Evolutionary conservation across 2,113 vertebrate species (phyloP), one percentile per base, ranked within the genome.

Genomic region (Monopterus albus): DNA sequence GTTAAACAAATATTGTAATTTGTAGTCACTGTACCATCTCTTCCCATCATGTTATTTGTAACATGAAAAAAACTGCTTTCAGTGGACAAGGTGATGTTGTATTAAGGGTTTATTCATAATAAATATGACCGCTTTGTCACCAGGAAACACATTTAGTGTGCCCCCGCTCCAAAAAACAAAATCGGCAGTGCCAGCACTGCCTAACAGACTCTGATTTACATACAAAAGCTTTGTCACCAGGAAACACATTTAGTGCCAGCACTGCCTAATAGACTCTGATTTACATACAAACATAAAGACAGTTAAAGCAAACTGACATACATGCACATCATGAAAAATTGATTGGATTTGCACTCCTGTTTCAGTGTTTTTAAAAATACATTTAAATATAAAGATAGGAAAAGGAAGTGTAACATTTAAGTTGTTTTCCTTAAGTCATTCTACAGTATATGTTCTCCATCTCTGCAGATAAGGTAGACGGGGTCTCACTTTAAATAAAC

Each of bases 181-280:
- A 73, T 12, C 14, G 42, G 39, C 77, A 79, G 78, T 7, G 60
- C 83, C 84, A 58, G 71, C 82, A 80, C 81, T 8, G 28, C 50
- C 42, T 52, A 3, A 0, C 12, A 71, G 3, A 35, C 3, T 56
- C 23, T 5, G 18, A 21, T 59, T n/a, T n/a, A n/a, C n/a, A n/a
- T n/a, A n/a, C n/a, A n/a, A n/a, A n/a, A n/a, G 0, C 0, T 52
- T 14, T 50, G 45, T 60, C 20, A 73, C 15, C 26, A 35, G 25
- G 17, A 81, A 31, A 45, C 11, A 65, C 28, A 50, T 66, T 78
- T 75, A 72, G 21, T 75, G 68, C 83, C 84, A 58, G 71, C 82
- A 80, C 81, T 8, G 28, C 50, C 42, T 52, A 3, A 0, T 10
- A 71, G 3, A 35, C 3, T 56, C 23, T 5, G 18, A 21, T 59